Base-by-base conservation (phyloP, 92 coral and sea anemone species). In the Zoanthus solanderi region DNA sequence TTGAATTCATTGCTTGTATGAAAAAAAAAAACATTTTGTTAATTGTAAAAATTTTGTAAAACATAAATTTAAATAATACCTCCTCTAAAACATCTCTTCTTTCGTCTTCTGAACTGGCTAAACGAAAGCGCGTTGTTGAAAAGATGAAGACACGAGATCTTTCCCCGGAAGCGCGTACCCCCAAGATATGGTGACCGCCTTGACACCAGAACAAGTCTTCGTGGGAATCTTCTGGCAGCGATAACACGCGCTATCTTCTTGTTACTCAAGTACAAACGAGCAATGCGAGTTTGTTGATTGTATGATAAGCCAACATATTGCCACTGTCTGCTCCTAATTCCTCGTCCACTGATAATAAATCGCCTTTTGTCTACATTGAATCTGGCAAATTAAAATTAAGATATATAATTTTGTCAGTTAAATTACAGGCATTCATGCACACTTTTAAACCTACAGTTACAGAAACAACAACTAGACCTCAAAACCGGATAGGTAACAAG, bases 81-180 rank as follows among this genome's bases (percentile, higher is more conserved):
- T 58, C 87, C 77, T 71, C 93, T 91, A 88, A 95, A 95, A 90
- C 98, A 95, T 48, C 98, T 85, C 89, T 89, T 84, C 86, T 91
- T 95, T 73, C 98, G 82, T 71, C 98, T 88, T n/a, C 94, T 92
- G 80, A 95, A 93, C 81, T 95, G 96, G 52, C 85, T 95, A 5
- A 89, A 81, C 30, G 87, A 81, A 30, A 95, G 89, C n/a, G 94
- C 90, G 6, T 87, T 90, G 72, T 95, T 90, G 77, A 91, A 95
- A 13, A 95, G 91, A 47, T 93, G 95, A 5, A 95, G 92, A 63
- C 98, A 95, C 0, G 98, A 93, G 9, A 95, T 89, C 32, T 94
- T 88, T 17, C 98, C 98, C 30, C 79, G 89, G 88, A 95, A 95
- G 81, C 84, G 85, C 18, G 79, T 84, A 10, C 88, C 94, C 47